phyloP scores from a whole-genome alignment of 2,113 vertebrate genomes.

The Acrocephalus kingi region DNA sequence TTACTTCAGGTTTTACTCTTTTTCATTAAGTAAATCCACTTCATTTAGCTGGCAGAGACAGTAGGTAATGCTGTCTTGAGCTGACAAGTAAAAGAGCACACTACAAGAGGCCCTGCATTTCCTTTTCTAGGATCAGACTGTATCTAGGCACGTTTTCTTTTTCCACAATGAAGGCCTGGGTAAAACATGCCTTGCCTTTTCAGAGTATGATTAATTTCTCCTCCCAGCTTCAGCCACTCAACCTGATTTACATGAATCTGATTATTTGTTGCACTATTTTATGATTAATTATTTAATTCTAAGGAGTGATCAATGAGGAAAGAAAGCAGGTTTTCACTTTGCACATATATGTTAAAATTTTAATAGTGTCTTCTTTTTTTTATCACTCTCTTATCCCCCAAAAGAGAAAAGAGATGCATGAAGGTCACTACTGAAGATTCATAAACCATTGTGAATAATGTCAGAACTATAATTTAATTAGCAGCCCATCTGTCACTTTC shows the following conservation, averaged over 20 bases:
- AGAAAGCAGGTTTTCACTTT: not conserved
- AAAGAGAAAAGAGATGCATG: slow-evolving; percentile 78
- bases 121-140: not conserved
- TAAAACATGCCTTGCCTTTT: not conserved
- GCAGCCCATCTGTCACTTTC: slow-evolving; percentile 98
- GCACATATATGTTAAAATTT: slow-evolving; percentile 19
- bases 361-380: not conserved
- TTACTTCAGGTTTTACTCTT: slow-evolving; percentile 4
- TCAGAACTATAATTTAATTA: slow-evolving; percentile 99
- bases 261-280: slow-evolving; percentile 26
- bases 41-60: slow-evolving; percentile 52
- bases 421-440: slow-evolving; percentile 86
- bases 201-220: slow-evolving; percentile 21
- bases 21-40: slow-evolving; percentile 5
- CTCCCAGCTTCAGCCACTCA: slow-evolving; percentile 5
- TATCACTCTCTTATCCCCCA: slow-evolving; percentile 14
- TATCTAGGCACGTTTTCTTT: not conserved
- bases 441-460: slow-evolving; percentile 89
- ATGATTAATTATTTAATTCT: slow-evolving; percentile 3
- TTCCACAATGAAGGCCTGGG: not conserved
- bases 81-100: slow-evolving; percentile 35
- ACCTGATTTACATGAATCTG: not conserved
- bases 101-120: not conserved
- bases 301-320: not conserved
- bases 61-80: not conserved